Conservation (phyloP, 2,888 invertebrate species). For the Plutella xylostella region DNA sequence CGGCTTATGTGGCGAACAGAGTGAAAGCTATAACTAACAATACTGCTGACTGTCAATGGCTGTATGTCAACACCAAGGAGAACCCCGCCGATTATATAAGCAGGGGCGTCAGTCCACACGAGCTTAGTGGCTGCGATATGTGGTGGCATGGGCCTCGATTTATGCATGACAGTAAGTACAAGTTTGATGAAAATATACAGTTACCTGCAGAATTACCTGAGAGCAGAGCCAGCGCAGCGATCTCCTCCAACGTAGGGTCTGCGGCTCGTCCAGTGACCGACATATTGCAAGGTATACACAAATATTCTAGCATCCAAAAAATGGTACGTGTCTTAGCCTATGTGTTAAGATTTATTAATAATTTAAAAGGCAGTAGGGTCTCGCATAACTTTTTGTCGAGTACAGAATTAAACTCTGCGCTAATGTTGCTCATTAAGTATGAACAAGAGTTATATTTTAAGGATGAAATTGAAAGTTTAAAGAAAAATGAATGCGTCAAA, state of each 20-base stretch:
- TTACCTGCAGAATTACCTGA: no score
- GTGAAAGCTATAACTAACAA: constrained; percentile 12
- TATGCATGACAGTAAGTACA: constrained; percentile 11
- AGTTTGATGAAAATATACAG: neutral
- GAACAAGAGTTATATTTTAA: neutral
- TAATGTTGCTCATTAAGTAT: neutral
- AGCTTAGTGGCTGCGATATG: constrained; percentile 1
- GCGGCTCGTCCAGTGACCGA: no score
- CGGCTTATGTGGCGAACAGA: constrained; percentile 19
- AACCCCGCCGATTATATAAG: constrained; percentile 12
- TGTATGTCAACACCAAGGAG: constrained; percentile 11
- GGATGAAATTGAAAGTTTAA: neutral
- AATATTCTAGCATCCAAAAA: no score
- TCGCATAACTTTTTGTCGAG: no score
- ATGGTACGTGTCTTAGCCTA: no score
- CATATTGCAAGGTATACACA: no score
- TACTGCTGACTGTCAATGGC: constrained; percentile 12
- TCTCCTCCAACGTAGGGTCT: no score
- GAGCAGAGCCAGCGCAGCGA: no score
- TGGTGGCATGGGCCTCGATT: constrained; percentile 14
- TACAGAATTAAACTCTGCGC: neutral
- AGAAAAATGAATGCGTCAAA: no score
- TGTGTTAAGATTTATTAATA: no score
- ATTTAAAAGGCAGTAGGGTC: no score
- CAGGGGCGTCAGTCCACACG: constrained; percentile 12